Evolutionary conservation across 1,140 invertebrate species (phyloP), one percentile per base, ranked within the genome.

Genomic region (Megathymus violae): DNA sequence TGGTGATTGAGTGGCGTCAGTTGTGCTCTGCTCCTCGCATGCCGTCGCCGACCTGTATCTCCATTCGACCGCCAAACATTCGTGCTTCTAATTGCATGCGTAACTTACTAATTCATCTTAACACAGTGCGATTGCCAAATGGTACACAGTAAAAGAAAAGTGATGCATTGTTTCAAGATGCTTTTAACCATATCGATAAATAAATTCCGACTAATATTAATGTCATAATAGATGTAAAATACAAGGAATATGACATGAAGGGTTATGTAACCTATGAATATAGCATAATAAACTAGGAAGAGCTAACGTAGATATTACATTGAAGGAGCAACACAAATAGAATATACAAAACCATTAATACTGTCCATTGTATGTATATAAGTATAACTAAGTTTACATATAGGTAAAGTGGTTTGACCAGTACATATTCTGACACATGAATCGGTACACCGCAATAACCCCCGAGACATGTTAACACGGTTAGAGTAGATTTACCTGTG

Each of bases 401-500:
- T 61, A 67, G 62, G 40, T 66, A 64, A 63, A 27, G 54, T 47
- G 56, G 56, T 47, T 58, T 34, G 25, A 5, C 41, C 40, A 58
- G 27, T 69, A 73, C 48, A 71, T 74, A 62, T 19, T 59, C 64
- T 69, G 67, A 74, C 75, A 78, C 67, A 79, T 72, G 76, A 76
- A 78, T 80, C 71, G 80, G 78, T 74, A 78, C 76, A 80, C 80
- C 80, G 74, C 84, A 86, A 85, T 89, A 83, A 80, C 80, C 81
- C 75, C 71, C 67, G 59, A 81, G 77, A 75, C 77, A 76, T 89
- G 82, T 86, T 86, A 88, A 89, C 85, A 83, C 74, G 80, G 78
- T 87, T 86, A 79, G 69, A 76, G 62, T 72, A 81, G 82, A 88
- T 89, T 88, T 88, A 82, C 78, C 76, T 83, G 80, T 84, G 85